phyloP scores from a whole-genome alignment of 1,140 invertebrate species.

The Eurosta solidaginis region DNA sequence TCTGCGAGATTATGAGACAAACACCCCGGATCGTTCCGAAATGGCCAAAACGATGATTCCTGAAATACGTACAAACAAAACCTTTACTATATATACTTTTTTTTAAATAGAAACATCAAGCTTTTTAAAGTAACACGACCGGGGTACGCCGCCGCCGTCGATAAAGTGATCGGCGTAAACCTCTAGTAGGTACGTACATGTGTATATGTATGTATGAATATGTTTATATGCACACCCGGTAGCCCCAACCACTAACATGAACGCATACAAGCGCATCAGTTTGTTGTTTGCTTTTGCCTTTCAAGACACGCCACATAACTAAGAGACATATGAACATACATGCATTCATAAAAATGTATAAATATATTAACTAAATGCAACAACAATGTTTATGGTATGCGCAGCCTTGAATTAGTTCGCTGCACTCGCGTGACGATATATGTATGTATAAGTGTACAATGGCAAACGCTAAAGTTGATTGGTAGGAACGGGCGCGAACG shows the following conservation, averaged over 20 bases:
- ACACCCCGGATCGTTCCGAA: no score
- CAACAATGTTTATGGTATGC: conserved; percentile 31
- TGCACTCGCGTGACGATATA: conserved; percentile 51
- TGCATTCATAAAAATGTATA: neutral
- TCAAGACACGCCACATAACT: conserved; percentile 8
- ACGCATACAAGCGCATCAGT: neutral
- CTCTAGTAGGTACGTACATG: no score
- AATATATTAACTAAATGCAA: neutral
- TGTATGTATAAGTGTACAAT: neutral
- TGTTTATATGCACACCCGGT: no score
- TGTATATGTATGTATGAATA: neutral
- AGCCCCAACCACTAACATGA: conserved; percentile 4
- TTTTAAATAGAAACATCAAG: no score
- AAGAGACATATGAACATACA: no score
- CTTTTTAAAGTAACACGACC: no score
- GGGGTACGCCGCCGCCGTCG: no score
- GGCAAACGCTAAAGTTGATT: neutral
- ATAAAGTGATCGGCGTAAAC: no score
- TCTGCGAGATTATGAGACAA: no score
- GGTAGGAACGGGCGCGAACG: neutral
- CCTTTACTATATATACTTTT: no score
- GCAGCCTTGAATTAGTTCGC: conserved; percentile 60
- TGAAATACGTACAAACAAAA: no score
- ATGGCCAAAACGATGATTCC: no score
- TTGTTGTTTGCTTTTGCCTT: conserved; percentile 13